These are phyloP conservation scores for Physocephala rufipes DNA, from an alignment of 2,888 invertebrate species.

Conservation along the genomic window DNA sequence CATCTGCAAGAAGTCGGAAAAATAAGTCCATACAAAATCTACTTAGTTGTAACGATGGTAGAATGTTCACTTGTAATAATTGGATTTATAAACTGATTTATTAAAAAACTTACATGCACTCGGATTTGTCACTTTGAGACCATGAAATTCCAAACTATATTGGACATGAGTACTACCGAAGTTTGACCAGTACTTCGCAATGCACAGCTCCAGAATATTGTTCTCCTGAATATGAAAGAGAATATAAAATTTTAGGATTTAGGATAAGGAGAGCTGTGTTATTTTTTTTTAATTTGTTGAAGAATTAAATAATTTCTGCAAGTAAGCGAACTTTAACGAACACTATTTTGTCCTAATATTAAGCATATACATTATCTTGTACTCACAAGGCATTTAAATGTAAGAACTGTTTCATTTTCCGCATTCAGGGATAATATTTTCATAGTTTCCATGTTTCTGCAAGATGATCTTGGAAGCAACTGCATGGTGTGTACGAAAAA, in stretches of 20 bases:
- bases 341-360: too few relatives aligned
- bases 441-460: conserved; percentile 72
- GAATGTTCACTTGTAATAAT: conserved; percentile 19
- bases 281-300: too few relatives aligned
- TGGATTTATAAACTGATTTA: background rate
- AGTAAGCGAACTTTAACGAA: too few relatives aligned
- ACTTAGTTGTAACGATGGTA: background rate
- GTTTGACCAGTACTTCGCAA: conserved; percentile 96
- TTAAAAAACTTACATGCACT: conserved; percentile 63
- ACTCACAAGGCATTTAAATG: conserved; percentile 79
- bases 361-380: background rate
- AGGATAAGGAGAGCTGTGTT: too few relatives aligned
- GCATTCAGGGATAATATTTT: conserved; percentile 70
- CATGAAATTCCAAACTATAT: conserved; percentile 84
- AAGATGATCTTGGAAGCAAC: conserved; percentile 80
- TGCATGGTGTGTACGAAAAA: conserved; percentile 93
- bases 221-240: conserved; percentile 69
- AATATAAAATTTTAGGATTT: too few relatives aligned
- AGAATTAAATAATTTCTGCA: too few relatives aligned
- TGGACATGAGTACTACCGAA: conserved; percentile 79
- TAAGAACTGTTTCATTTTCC: conserved; percentile 75
- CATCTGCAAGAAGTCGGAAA: conserved; percentile 60
- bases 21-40: conserved; percentile 46
- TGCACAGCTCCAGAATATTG: conserved; percentile 83
- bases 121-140: conserved; percentile 73